A percentile compares a stretch with the other conserved stretches of the same genome.
Conservation (phyloP, 1,140 invertebrate genomes). For the Camponotus vicinus region DNA sequence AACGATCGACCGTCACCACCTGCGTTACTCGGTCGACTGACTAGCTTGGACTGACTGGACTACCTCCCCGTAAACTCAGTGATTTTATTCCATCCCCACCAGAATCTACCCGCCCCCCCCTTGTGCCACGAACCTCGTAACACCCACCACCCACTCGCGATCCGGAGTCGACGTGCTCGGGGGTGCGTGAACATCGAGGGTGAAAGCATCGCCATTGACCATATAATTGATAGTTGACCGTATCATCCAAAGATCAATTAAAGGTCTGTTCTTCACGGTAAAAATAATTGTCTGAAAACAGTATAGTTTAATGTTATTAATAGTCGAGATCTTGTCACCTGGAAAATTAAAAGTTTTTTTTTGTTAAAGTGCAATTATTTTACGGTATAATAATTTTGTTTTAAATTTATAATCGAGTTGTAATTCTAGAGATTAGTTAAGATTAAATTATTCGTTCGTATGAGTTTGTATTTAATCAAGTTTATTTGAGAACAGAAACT, state of each 20-base stretch:
- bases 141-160: conserved; percentile 54
- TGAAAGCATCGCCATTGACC: conserved; percentile 42
- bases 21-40: conserved; percentile 75
- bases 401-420: conserved; percentile 33
- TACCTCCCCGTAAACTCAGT: conserved; percentile 59
- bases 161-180: conserved; percentile 40
- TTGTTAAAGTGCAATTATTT: conserved; percentile 30
- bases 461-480: background rate
- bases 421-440: background rate
- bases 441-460: background rate
- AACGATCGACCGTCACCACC: conserved; percentile 59
- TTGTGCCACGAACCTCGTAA: conserved; percentile 15
- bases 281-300: conserved; percentile 50
- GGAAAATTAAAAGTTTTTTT: conserved; percentile 47
- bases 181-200: conserved; percentile 54
- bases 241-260: conserved; percentile 54
- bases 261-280: conserved; percentile 37
- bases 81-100: conserved; percentile 72
- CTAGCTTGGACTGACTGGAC: conserved; percentile 50
- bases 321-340: conserved; percentile 13
- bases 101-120: conserved; percentile 20
- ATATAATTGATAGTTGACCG: conserved; percentile 46
- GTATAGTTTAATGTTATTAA: conserved; percentile 8
- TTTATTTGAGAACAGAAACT: background rate
- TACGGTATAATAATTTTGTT: conserved; percentile 19